A percentile compares a stretch with the other conserved stretches of the same genome.
Evolutionary conservation across 1,140 invertebrate genomes (phyloP).

Genomic region (Papilio polyxenes): DNA sequence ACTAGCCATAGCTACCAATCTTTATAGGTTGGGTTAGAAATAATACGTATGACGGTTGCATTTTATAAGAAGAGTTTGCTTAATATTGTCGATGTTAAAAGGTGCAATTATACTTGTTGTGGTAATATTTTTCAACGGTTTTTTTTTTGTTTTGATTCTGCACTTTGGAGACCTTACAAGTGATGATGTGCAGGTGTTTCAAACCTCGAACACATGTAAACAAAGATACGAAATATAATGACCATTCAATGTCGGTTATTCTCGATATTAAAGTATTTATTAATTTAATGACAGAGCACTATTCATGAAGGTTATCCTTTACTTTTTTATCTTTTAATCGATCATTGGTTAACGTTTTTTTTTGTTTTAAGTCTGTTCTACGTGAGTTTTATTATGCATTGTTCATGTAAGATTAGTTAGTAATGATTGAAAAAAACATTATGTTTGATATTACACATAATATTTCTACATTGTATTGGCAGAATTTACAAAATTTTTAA

Average conservation of each 20-base stretch:
- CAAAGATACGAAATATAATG: slow-evolving; percentile 11
- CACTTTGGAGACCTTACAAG: slow-evolving; percentile 20
- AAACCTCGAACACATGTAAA: background rate
- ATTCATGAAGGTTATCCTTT: background rate
- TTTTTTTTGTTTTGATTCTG: background rate
- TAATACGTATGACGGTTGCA: no score
- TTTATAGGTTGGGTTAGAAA: no score
- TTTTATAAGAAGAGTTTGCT: background rate
- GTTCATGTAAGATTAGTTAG: background rate
- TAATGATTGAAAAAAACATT: background rate
- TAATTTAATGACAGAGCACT: slow-evolving; percentile 22
- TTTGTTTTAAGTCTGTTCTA: slow-evolving; percentile 5
- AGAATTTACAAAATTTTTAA: background rate
- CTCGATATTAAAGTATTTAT: slow-evolving; percentile 27
- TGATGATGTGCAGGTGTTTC: slow-evolving; percentile 17
- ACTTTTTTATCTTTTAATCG: slow-evolving; percentile 2
- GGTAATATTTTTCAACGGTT: background rate
- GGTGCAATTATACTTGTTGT: slow-evolving; percentile 13
- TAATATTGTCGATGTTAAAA: background rate
- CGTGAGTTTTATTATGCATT: background rate
- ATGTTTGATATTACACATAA: background rate
- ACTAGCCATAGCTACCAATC: no score
- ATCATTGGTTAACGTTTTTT: slow-evolving; percentile 12
- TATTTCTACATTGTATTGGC: background rate
- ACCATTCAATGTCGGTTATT: slow-evolving; percentile 25